A percentile compares a stretch with the other conserved stretches of the same genome.
Evolutionary conservation across 1,140 invertebrate genomes (phyloP).

Genomic region (Sipha flava): DNA sequence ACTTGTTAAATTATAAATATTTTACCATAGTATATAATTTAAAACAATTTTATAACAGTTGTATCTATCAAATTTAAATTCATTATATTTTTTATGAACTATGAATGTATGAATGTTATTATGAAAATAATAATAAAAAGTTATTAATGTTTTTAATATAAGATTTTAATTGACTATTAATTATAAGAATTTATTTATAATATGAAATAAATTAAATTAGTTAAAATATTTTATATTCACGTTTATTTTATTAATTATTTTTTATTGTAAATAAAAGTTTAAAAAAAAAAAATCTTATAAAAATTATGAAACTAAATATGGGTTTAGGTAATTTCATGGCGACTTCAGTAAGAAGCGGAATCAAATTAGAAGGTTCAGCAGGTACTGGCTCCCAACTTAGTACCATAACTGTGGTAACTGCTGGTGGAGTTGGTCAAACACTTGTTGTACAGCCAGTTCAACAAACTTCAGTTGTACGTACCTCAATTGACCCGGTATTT

Average conservation of each 20-base stretch:
- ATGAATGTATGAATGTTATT: too few species aligned
- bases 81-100: too few species aligned
- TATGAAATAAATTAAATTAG: neutral
- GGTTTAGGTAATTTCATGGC: slow-evolving; percentile 17
- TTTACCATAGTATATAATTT: too few species aligned
- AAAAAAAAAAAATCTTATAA: too few species aligned
- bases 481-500: neutral
- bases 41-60: too few species aligned
- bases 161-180: neutral
- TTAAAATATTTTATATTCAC: neutral
- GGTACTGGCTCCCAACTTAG: slow-evolving; percentile 24
- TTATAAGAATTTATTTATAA: neutral
- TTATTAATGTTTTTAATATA: too few species aligned
- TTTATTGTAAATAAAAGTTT: too few species aligned
- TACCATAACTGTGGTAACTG: slow-evolving; percentile 18
- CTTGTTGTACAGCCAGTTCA: slow-evolving; percentile 26
- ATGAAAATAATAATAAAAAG: too few species aligned
- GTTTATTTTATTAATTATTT: neutral
- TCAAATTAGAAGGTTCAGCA: slow-evolving; percentile 23
- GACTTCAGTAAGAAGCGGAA: slow-evolving; percentile 29
- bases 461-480: slow-evolving; percentile 12
- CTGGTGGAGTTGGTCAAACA: slow-evolving; percentile 19
- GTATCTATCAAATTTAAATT: too few species aligned
- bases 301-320: neutral
- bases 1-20: too few species aligned